A percentile compares a stretch with the other conserved stretches of the same genome.
These are phyloP conservation scores for Sinotaia quadrata DNA, from an alignment of 2,888 invertebrate genomes.

Conservation along the genomic window DNA sequence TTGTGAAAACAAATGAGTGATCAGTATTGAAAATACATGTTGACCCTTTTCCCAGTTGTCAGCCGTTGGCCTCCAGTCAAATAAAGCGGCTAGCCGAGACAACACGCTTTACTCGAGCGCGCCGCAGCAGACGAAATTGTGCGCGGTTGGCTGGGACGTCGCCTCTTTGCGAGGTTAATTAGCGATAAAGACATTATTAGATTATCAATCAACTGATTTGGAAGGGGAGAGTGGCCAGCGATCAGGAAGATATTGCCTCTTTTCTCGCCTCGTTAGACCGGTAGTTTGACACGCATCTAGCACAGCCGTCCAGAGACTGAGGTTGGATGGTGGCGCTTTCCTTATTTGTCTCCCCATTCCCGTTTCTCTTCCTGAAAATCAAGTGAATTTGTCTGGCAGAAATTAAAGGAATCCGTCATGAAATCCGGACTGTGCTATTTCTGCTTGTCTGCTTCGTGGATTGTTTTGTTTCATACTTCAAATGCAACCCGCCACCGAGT, in stretches of 20 bases:
- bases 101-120: conserved; percentile 16
- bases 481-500: too few relatives aligned
- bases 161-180: conserved; percentile 36
- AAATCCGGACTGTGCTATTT: too few relatives aligned
- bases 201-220: conserved; percentile 34
- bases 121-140: conserved; percentile 15
- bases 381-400: conserved; percentile 3
- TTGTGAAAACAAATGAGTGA: too few relatives aligned
- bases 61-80: too few relatives aligned
- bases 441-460: too few relatives aligned
- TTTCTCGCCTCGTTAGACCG: conserved; percentile 23
- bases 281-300: conserved; percentile 17
- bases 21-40: too few relatives aligned
- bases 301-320: not conserved
- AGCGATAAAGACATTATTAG: conserved; percentile 36
- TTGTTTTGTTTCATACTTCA: too few relatives aligned
- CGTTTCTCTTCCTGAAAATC: not conserved
- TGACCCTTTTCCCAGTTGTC: too few relatives aligned
- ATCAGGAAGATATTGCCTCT: conserved; percentile 31
- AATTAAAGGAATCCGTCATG: conserved; percentile 23
- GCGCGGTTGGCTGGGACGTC: conserved; percentile 23
- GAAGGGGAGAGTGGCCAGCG: conserved; percentile 14
- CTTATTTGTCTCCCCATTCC: not conserved
- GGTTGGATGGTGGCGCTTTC: too few relatives aligned
- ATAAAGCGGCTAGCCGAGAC: too few relatives aligned